Evolutionary conservation across 1,140 invertebrate genomes (phyloP).

Genomic region (Laodelphax striatellus): DNA sequence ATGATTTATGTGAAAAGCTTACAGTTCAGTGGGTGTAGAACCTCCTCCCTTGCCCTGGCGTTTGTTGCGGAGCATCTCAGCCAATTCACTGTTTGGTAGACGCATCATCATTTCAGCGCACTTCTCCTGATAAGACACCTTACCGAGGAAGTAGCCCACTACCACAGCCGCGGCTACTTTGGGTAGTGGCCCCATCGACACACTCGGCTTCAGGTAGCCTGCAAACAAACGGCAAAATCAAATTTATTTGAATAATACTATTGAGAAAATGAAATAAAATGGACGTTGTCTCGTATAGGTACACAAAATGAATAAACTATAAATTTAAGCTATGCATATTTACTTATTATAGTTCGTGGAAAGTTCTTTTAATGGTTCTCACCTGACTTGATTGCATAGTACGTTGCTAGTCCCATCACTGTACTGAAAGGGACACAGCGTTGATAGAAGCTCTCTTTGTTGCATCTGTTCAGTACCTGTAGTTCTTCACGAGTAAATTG

Average conservation of each 20-base stretch:
- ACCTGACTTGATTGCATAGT: conserved; percentile 46
- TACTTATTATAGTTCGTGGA: neutral
- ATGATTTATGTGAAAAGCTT: no score
- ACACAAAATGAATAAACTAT: no score
- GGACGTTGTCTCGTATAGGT: no score
- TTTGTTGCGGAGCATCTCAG: conserved; percentile 42
- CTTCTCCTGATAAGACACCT: conserved; percentile 57
- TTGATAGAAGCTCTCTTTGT: conserved; percentile 55
- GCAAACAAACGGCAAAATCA: conserved; percentile 8
- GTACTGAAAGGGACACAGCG: conserved; percentile 52
- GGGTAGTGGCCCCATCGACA: conserved; percentile 48
- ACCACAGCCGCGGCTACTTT: conserved; percentile 49
- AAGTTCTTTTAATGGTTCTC: neutral
- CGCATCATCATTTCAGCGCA: conserved; percentile 65
- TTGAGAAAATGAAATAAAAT: no score
- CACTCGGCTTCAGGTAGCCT: conserved; percentile 41
- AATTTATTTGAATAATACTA: no score
- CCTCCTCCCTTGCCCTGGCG: conserved; percentile 16
- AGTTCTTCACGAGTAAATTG: conserved; percentile 49
- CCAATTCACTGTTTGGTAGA: conserved; percentile 47
- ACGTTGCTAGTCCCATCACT: conserved; percentile 42
- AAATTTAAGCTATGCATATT: no score
- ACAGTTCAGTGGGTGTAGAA: no score
- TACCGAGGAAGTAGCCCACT: conserved; percentile 61
- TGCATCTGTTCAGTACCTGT: conserved; percentile 53